Evolutionary conservation across 2,888 invertebrate genomes (phyloP).

Genomic region (Tipula vernalis): DNA sequence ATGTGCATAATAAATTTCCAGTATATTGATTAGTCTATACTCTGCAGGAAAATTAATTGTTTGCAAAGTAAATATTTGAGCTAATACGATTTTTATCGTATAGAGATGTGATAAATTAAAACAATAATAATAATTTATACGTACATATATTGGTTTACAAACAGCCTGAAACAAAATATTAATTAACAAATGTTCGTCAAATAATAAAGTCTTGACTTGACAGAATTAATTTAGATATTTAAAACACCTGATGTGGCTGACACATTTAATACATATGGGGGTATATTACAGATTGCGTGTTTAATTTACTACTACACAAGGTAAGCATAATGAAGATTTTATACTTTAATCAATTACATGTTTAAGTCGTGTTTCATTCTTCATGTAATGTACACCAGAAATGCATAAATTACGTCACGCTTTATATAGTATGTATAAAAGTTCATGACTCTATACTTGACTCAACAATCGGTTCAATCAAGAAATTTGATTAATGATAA

Average conservation of each 20-base stretch:
- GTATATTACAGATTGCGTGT: not conserved
- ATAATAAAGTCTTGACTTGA: not conserved
- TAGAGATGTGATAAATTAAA: not conserved
- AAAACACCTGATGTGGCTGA: too few species aligned
- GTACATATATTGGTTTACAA: not conserved
- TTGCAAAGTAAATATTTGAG: not conserved
- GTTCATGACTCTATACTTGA: not conserved
- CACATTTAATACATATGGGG: too few species aligned
- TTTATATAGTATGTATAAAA: not conserved
- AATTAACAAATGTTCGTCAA: too few species aligned
- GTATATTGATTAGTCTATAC: not conserved
- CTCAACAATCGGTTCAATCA: not conserved
- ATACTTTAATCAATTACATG: not conserved
- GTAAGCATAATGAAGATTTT: not conserved
- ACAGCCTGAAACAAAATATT: not conserved
- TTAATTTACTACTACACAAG: not conserved
- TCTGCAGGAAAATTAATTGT: not conserved
- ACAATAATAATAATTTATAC: not conserved
- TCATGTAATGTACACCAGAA: not conserved
- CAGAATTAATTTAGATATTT: not conserved
- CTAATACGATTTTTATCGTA: not conserved
- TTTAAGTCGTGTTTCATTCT: not conserved
- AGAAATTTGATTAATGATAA: not conserved
- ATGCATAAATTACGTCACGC: not conserved
- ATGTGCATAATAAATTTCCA: not conserved